A percentile compares a stretch with the other conserved stretches of the same genome.
Evolutionary conservation across 37 sponge, comb jelly and placozoan species (phyloP).

Genomic region (Halichondria panicea): DNA sequence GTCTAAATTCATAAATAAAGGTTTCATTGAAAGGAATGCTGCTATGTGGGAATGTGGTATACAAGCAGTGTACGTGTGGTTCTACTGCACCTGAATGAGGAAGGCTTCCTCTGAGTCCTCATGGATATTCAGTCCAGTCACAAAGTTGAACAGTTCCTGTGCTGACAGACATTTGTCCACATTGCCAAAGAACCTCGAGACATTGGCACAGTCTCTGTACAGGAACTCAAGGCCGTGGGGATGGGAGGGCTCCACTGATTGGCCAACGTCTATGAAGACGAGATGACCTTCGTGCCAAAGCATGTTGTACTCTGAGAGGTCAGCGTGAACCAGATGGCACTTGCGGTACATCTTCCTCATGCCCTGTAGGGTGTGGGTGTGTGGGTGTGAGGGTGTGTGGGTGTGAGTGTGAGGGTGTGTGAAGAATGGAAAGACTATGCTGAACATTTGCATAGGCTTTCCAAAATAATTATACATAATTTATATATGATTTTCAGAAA

Average conservation of each 20-base stretch:
- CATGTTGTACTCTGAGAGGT: constrained; percentile 95
- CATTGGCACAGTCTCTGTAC: constrained; percentile 83
- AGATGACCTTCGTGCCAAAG: constrained; percentile 85
- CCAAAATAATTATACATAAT: too few relatives aligned
- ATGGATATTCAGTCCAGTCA: constrained; percentile 52
- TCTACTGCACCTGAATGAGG: constrained; percentile 27
- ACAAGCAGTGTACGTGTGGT: not conserved
- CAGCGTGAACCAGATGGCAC: constrained; percentile 90
- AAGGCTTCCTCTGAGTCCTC: constrained; percentile 62
- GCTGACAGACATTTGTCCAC: constrained; percentile 47
- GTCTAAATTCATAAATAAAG: too few relatives aligned
- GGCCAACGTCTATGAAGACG: constrained; percentile 94
- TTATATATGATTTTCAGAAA: too few relatives aligned
- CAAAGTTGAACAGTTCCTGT: constrained; percentile 74
- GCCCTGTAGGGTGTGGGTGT: constrained; percentile 50
- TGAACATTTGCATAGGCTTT: too few relatives aligned
- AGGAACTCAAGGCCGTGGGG: constrained; percentile 89
- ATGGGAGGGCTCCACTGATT: constrained; percentile 93
- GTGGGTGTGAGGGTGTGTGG: too few relatives aligned
- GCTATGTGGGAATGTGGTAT: too few relatives aligned
- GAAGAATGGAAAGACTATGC: too few relatives aligned
- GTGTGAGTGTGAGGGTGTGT: too few relatives aligned
- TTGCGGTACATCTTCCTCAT: constrained; percentile 83
- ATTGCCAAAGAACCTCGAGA: constrained; percentile 74
- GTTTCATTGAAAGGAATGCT: too few relatives aligned